Conservation (phyloP, 2,113 vertebrate genomes). For the Hydropotes inermis region DNA sequence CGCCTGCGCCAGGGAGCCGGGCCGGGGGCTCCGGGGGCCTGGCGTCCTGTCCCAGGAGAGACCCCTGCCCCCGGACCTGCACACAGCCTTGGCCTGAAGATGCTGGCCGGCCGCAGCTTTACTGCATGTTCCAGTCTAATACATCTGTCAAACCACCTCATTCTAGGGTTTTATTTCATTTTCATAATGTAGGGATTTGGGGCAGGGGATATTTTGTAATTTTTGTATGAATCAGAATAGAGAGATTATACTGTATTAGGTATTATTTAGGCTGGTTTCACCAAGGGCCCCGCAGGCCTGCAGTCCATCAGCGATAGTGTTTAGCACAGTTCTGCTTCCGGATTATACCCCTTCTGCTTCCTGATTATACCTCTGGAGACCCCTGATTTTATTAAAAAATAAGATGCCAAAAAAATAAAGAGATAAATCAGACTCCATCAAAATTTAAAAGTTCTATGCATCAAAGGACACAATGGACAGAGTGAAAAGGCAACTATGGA, state of each 20-base stretch:
- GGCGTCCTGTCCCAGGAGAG: rapidly evolving
- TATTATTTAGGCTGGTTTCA: not conserved
- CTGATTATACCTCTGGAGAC: not conserved
- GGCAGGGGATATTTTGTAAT: constrained; percentile 12
- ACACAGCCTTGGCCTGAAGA: rapidly evolving
- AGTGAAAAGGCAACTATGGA: not conserved
- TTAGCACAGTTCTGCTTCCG: not conserved
- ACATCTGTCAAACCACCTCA: not conserved
- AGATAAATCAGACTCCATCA: not conserved
- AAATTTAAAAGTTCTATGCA: not conserved
- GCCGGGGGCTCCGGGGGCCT: not conserved
- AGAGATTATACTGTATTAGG: not conserved
- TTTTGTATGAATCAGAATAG: constrained; percentile 17
- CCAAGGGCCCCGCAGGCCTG: not conserved
- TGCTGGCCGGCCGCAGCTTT: not conserved
- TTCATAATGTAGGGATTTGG: not conserved
- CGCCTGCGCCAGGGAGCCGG: rapidly evolving
- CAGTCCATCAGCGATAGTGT: not conserved
- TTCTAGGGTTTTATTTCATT: constrained; percentile 41
- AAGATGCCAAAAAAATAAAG: not conserved
- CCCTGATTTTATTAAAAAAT: constrained; percentile 9
- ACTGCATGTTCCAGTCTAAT: not conserved
- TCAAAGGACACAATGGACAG: not conserved
- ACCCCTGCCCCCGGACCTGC: not conserved
- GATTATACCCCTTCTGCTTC: not conserved